These are phyloP conservation scores for Hemaris fuciformis DNA, from an alignment of 2,888 invertebrate species.

Conservation along the genomic window DNA sequence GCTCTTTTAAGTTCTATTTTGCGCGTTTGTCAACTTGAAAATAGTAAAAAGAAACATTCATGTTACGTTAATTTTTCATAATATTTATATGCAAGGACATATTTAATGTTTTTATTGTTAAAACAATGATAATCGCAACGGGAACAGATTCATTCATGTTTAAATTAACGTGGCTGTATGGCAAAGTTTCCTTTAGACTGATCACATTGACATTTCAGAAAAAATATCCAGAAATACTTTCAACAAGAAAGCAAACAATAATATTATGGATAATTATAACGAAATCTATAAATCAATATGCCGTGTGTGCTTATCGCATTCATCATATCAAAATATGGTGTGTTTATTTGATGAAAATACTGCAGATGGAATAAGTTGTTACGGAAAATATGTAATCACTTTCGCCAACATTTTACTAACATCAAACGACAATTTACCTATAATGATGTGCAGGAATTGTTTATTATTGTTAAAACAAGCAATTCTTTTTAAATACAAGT, in stretches of 20 bases:
- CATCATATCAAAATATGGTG: slow-evolving; percentile 46
- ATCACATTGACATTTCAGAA: not conserved
- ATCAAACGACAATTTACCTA: slow-evolving; percentile 52
- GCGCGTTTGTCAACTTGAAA: no score
- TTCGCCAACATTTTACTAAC: slow-evolving; percentile 50
- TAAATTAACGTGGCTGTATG: not conserved
- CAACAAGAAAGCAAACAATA: not conserved
- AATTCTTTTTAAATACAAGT: slow-evolving; percentile 59
- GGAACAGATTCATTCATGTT: not conserved
- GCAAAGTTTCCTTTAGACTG: not conserved
- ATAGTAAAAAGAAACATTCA: no score
- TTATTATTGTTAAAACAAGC: slow-evolving; percentile 53
- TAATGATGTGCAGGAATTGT: slow-evolving; percentile 58
- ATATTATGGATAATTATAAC: slow-evolving; percentile 44
- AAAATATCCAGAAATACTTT: not conserved
- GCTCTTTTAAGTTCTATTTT: no score
- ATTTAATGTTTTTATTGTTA: no score
- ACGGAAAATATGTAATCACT: slow-evolving; percentile 50
- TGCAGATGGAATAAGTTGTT: slow-evolving; percentile 49
- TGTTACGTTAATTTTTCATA: no score
- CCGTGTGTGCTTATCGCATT: slow-evolving; percentile 55
- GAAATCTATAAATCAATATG: slow-evolving; percentile 56
- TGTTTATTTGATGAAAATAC: slow-evolving; percentile 48
- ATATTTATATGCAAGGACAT: no score
- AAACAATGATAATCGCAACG: not conserved